A percentile compares a stretch with the other conserved stretches of the same genome.
Evolutionary conservation across 2,888 invertebrate genomes (phyloP).

Genomic region (Drosophila cracens): DNA sequence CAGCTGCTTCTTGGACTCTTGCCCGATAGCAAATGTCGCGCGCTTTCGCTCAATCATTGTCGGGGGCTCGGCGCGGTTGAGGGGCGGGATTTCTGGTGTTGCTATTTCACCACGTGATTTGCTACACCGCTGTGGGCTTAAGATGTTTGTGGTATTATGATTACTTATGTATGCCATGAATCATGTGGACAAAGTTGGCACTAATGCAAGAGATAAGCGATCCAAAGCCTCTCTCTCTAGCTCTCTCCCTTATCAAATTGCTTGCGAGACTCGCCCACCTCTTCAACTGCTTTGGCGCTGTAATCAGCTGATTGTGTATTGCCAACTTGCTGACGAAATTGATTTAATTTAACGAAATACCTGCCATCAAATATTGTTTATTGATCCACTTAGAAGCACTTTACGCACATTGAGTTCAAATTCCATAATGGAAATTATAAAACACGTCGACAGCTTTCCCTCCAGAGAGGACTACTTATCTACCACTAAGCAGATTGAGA

Average conservation of each 20-base stretch:
- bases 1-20: background rate
- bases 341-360: background rate
- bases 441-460: background rate
- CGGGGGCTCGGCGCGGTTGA: background rate
- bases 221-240: background rate
- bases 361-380: background rate
- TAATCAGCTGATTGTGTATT: slow-evolving; percentile 32
- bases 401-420: background rate
- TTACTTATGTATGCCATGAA: background rate
- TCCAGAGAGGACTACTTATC: background rate
- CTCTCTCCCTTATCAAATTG: background rate
- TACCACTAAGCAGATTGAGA: background rate
- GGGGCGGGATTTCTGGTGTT: background rate
- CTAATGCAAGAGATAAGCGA: background rate
- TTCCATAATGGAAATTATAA: background rate
- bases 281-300: background rate
- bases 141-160: background rate
- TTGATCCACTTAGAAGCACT: background rate
- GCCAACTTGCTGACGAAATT: slow-evolving; percentile 13
- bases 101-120: slow-evolving; percentile 33
- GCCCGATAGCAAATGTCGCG: slow-evolving; percentile 7
- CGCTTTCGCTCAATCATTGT: slow-evolving; percentile 56
- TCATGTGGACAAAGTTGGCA: background rate
- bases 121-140: background rate
- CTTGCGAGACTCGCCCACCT: no score